These are phyloP conservation scores for Pseudanteris insignis DNA, from an alignment of 2,888 invertebrate genomes.

Conservation along the genomic window DNA sequence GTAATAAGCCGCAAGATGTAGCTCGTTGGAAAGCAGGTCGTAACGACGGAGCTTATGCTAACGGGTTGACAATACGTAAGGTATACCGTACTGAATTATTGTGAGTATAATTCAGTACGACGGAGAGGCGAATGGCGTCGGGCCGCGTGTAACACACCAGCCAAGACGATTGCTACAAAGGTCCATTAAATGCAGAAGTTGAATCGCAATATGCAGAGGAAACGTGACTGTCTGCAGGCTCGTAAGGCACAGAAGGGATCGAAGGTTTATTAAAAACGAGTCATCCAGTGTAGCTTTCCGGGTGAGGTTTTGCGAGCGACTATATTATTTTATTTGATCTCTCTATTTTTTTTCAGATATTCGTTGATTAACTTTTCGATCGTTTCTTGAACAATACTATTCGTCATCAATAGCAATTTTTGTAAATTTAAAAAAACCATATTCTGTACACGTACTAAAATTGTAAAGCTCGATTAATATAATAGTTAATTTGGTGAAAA, in stretches of 20 bases:
- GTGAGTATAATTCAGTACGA: constrained; percentile 28
- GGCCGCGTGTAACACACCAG: constrained; percentile 21
- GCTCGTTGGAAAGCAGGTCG: constrained; percentile 25
- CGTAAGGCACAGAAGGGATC: constrained; percentile 58
- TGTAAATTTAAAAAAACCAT: no score
- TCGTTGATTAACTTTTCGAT: no score
- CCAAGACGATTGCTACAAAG: constrained; percentile 50
- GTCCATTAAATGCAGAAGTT: constrained; percentile 53
- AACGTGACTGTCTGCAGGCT: constrained; percentile 52
- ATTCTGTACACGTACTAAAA: no score
- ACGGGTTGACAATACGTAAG: constrained; percentile 41
- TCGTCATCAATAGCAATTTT: no score
- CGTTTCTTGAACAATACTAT: no score
- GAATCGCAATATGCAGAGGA: constrained; percentile 50
- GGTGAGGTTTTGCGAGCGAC: no score
- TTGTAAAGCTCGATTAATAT: no score
- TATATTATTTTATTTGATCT: no score
- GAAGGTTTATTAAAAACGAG: constrained; percentile 53
- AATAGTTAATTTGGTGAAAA: no score
- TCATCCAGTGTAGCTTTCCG: constrained; percentile 42
- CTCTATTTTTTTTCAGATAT: no score
- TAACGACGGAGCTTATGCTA: constrained; percentile 13
- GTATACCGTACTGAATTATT: constrained; percentile 34
- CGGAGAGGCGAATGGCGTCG: constrained; percentile 10
- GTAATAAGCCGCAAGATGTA: constrained; percentile 16